Percentiles rank a stretch among this genome's conserved stretches.
Conservation (phyloP, 2,797 vertebrate species). For the Tokudaia muenninki region DNA sequence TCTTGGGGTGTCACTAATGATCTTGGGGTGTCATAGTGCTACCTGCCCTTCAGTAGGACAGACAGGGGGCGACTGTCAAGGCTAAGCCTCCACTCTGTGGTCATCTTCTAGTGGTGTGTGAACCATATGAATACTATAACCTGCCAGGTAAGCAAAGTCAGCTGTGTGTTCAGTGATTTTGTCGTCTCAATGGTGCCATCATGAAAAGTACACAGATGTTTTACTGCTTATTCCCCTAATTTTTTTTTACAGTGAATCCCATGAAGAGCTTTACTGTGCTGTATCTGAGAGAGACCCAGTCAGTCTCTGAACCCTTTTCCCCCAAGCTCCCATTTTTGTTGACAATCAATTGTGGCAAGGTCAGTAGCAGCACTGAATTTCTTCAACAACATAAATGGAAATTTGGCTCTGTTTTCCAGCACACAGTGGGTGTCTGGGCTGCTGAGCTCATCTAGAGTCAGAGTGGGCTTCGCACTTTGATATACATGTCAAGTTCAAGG, state of each 20-base stretch:
- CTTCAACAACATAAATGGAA: neutral
- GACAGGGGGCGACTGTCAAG: neutral
- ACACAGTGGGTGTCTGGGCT: neutral
- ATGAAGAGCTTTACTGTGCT: neutral
- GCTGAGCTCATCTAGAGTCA: neutral
- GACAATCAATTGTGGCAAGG: accelerated
- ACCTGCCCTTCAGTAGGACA: neutral
- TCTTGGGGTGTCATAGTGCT: neutral
- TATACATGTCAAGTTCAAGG: neutral
- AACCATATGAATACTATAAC: neutral
- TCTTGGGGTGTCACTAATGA: neutral
- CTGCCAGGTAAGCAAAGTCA: neutral
- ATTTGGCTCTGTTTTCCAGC: neutral
- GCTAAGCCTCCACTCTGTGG: neutral
- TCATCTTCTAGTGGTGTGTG: neutral
- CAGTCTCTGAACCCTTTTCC: neutral
- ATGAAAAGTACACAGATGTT: neutral
- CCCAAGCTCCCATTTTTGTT: neutral
- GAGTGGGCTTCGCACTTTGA: neutral
- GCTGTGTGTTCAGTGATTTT: no score
- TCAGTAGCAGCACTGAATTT: neutral
- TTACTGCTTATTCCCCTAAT: neutral
- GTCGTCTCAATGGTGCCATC: neutral
- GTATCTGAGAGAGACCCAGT: neutral
- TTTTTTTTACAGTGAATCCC: neutral